These are phyloP conservation scores for Coendou prehensilis DNA, from an alignment of 2,797 vertebrate genomes.

Conservation along the genomic window DNA sequence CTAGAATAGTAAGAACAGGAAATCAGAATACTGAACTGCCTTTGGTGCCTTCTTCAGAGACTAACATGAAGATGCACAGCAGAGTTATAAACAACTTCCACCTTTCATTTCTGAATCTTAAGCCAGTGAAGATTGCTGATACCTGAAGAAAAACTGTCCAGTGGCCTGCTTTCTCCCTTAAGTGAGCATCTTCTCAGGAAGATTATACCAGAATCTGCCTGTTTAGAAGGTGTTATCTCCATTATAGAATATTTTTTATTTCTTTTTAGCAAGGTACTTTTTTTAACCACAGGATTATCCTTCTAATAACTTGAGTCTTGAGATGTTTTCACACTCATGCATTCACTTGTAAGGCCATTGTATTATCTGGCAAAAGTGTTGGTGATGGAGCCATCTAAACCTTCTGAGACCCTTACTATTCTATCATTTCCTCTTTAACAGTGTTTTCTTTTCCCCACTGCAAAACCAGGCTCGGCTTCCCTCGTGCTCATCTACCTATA, in stretches of 20 bases:
- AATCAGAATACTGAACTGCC: neutral
- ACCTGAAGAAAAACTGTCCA: slow-evolving; percentile 51
- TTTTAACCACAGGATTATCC: slow-evolving; percentile 80
- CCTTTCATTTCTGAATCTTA: neutral
- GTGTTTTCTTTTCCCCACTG: slow-evolving; percentile 94
- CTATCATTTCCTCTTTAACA: slow-evolving; percentile 91
- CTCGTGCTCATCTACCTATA: slow-evolving; percentile 99
- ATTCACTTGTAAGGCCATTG: slow-evolving; percentile 84
- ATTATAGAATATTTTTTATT: slow-evolving; percentile 53
- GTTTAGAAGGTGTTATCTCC: slow-evolving; percentile 58
- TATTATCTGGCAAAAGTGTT: slow-evolving; percentile 87
- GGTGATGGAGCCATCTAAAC: slow-evolving; percentile 88
- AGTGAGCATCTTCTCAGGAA: slow-evolving; percentile 61
- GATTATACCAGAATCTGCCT: slow-evolving; percentile 60
- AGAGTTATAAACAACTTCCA: slow-evolving; percentile 5
- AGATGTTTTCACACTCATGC: slow-evolving; percentile 79
- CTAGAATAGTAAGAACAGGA: neutral
- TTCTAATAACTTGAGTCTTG: slow-evolving; percentile 84
- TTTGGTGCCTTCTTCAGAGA: slow-evolving; percentile 41
- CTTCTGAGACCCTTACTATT: slow-evolving; percentile 88
- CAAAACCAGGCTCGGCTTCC: slow-evolving; percentile 99
- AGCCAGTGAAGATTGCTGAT: slow-evolving; percentile 32
- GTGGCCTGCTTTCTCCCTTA: slow-evolving; percentile 45
- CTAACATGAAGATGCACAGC: neutral
- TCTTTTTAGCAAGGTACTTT: slow-evolving; percentile 46